Conservation (phyloP, 2,888 invertebrate genomes). For the Chrysolina haemoptera region DNA sequence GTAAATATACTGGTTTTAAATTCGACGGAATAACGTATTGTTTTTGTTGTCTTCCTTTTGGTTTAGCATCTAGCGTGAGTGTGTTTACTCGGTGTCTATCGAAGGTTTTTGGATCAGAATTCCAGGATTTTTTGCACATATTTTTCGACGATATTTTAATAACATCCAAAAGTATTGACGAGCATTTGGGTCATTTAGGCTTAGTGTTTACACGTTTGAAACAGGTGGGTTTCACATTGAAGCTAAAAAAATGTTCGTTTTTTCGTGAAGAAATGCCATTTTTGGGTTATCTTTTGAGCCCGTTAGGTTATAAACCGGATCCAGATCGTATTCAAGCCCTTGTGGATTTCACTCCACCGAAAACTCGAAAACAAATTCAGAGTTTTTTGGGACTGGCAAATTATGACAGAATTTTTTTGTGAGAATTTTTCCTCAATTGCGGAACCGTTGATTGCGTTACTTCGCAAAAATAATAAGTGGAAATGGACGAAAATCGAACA, state of each 20-base stretch:
- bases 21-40: too few relatives aligned
- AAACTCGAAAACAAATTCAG: not conserved
- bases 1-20: too few relatives aligned
- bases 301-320: not conserved
- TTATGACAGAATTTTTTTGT: not conserved
- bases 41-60: too few relatives aligned
- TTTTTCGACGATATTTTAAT: too few relatives aligned
- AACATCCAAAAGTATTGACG: not conserved
- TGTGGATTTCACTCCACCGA: not conserved
- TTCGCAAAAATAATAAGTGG: not conserved
- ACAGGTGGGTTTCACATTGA: not conserved
- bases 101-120: too few relatives aligned
- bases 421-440: not conserved
- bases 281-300: slow-evolving; percentile 1
- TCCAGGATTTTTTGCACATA: too few relatives aligned
- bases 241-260: not conserved
- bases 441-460: not conserved
- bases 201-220: not conserved
- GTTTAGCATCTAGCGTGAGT: too few relatives aligned
- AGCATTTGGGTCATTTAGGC: not conserved
- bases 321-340: not conserved
- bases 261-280: not conserved
- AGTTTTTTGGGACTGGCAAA: slow-evolving; percentile 2
- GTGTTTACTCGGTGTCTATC: too few relatives aligned
- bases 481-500: not conserved